Evolutionary conservation across 2,113 vertebrate species (phyloP).

Genomic region (Ailurus styani): DNA sequence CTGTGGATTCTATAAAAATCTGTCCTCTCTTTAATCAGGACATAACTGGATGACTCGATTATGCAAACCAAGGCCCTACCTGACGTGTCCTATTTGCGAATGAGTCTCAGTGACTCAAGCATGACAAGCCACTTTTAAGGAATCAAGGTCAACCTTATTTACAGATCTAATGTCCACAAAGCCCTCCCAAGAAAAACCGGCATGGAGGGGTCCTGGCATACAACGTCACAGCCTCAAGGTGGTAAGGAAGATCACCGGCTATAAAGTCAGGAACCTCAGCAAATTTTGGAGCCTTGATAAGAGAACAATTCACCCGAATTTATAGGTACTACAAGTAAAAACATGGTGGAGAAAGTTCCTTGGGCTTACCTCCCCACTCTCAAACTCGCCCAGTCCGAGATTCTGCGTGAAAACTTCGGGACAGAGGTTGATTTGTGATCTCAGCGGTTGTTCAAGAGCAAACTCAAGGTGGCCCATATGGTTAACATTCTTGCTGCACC

Average conservation of each 20-base stretch:
- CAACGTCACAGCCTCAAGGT: not conserved
- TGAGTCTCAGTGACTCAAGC: not conserved
- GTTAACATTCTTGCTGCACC: not conserved
- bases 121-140: not conserved
- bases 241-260: not conserved
- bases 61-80: not conserved
- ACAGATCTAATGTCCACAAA: not conserved
- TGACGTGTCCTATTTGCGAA: not conserved
- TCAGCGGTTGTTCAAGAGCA: not conserved
- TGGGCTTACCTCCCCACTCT: not conserved
- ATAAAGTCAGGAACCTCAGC: not conserved
- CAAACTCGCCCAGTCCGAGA: not conserved
- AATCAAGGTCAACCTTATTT: not conserved
- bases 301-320: not conserved
- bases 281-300: not conserved
- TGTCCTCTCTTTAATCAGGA: not conserved
- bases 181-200: not conserved
- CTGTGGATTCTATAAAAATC: not conserved
- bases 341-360: not conserved
- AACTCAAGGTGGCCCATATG: too few species aligned
- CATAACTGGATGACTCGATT: not conserved
- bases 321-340: not conserved
- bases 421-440: not conserved
- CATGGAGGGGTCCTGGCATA: not conserved
- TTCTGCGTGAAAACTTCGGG: not conserved